Percentiles rank a stretch among this genome's conserved stretches.
Conservation (phyloP, 2,797 vertebrate genomes). For the Notamacropus eugenii region DNA sequence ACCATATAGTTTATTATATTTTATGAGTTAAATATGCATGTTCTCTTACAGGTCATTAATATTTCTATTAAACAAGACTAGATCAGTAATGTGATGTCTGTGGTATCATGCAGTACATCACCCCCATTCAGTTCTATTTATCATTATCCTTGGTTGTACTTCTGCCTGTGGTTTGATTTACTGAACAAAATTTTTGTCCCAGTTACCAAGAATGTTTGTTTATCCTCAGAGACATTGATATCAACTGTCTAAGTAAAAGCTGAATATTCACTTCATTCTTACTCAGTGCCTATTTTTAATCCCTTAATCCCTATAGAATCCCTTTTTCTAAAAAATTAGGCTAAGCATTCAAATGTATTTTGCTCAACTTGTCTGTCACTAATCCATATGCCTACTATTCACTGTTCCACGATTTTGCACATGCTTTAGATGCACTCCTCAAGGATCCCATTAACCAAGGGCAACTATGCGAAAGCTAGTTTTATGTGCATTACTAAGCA, state of each 20-base stretch:
- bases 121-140: background rate
- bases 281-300: slow-evolving; percentile 46
- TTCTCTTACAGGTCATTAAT: slow-evolving; percentile 41
- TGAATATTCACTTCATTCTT: background rate
- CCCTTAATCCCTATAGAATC: slow-evolving; percentile 9
- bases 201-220: slow-evolving; percentile 55
- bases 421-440: slow-evolving; percentile 20
- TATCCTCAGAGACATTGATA: slow-evolving; percentile 31
- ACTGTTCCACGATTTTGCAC: slow-evolving; percentile 38
- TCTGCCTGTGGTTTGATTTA: slow-evolving; percentile 16
- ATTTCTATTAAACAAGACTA: slow-evolving; percentile 34
- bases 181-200: background rate
- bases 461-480: background rate
- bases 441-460: slow-evolving; percentile 19
- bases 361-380: slow-evolving; percentile 64
- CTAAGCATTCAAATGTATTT: slow-evolving; percentile 52
- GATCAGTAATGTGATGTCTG: slow-evolving; percentile 31
- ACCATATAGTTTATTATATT: slow-evolving; percentile 32
- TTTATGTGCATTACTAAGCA: slow-evolving; percentile 37
- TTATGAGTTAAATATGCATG: slow-evolving; percentile 37
- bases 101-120: background rate
- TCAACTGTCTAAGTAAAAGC: slow-evolving; percentile 49
- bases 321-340: slow-evolving; percentile 39
- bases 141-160: slow-evolving; percentile 20
- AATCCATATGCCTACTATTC: slow-evolving; percentile 42